Conservation (phyloP, 2,888 invertebrate genomes). For the Calameuta pallipes region DNA sequence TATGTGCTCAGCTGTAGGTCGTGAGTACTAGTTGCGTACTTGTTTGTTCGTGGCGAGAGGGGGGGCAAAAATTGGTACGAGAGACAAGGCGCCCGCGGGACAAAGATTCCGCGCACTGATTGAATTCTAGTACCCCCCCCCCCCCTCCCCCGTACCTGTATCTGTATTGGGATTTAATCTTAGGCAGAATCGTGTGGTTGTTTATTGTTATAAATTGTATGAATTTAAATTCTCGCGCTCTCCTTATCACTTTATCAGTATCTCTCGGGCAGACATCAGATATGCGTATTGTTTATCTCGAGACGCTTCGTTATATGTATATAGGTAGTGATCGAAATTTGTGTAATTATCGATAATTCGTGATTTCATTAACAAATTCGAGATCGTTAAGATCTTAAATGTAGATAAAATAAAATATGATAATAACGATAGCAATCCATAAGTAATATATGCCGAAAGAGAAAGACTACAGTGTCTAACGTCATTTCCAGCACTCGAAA, state of each 20-base stretch:
- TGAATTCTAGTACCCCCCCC: background rate
- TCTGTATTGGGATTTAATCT: background rate
- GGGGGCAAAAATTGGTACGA: background rate
- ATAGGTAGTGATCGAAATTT: background rate
- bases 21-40: too few species aligned
- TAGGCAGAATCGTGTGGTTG: background rate
- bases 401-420: too few species aligned
- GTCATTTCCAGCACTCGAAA: background rate
- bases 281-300: background rate
- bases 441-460: too few species aligned
- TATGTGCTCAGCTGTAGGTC: background rate
- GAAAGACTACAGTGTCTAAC: too few species aligned
- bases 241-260: background rate
- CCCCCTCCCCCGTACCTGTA: too few species aligned
- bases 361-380: too few species aligned
- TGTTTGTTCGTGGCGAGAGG: too few species aligned
- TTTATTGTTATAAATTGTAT: background rate
- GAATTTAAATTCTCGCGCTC: background rate
- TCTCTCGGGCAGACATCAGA: background rate
- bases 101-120: background rate
- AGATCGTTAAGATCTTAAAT: too few species aligned
- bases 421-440: too few species aligned
- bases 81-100: background rate
- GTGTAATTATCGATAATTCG: background rate
- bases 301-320: background rate